A percentile compares a stretch with the other conserved stretches of the same genome.
phyloP scores from a whole-genome alignment of 2,888 invertebrate genomes.

The Saturnia pavonia region DNA sequence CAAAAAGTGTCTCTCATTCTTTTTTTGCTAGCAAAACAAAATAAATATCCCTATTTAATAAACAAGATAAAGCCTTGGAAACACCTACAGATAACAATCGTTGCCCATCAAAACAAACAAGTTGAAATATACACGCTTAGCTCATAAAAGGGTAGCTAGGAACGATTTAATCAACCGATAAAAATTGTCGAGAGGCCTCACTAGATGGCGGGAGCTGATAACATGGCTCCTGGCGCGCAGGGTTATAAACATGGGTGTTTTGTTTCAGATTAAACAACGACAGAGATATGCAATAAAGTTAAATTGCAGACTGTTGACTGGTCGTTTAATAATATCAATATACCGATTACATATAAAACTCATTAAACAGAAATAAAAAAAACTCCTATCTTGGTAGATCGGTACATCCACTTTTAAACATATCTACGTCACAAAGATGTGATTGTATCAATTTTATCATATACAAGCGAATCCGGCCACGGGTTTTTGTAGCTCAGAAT shows the following conservation, averaged over 20 bases:
- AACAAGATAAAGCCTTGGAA: slow-evolving; percentile 39
- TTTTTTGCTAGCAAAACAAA: slow-evolving; percentile 21
- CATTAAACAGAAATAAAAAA: too few relatives aligned
- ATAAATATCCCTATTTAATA: slow-evolving; percentile 36
- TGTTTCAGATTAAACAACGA: slow-evolving; percentile 20
- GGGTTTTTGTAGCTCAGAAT: too few relatives aligned
- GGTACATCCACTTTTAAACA: too few relatives aligned
- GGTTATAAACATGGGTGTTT: slow-evolving; percentile 23
- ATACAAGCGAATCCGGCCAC: too few relatives aligned
- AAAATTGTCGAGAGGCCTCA: slow-evolving; percentile 61
- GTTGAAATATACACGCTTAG: slow-evolving; percentile 50
- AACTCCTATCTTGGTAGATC: too few relatives aligned
- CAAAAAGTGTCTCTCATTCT: neutral
- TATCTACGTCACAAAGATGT: too few relatives aligned
- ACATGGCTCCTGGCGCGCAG: slow-evolving; percentile 37
- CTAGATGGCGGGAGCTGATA: slow-evolving; percentile 66
- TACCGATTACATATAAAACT: neutral
- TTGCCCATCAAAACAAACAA: slow-evolving; percentile 57
- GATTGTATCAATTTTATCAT: too few relatives aligned
- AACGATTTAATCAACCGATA: slow-evolving; percentile 76
- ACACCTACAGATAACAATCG: slow-evolving; percentile 53
- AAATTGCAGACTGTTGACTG: neutral
- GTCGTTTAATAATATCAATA: neutral
- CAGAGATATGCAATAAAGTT: neutral
- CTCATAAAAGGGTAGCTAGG: slow-evolving; percentile 71